Evolutionary conservation across 2,113 vertebrate species (phyloP).

Genomic region (Cryptotis parvus): DNA sequence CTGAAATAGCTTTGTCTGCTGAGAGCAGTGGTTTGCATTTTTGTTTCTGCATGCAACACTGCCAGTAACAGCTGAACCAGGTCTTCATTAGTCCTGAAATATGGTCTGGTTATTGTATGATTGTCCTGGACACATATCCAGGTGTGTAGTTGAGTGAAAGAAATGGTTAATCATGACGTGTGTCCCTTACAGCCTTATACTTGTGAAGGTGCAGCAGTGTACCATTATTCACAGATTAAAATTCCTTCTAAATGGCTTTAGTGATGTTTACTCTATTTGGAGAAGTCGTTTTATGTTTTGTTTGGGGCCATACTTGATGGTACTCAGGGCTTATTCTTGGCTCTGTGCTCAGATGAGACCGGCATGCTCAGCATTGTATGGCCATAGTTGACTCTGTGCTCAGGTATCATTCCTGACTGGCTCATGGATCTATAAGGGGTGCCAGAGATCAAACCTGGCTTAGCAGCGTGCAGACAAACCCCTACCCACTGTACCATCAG

Average conservation of each 20-base stretch:
- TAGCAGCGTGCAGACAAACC: no score
- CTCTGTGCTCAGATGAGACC: no score
- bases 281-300: no score
- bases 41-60: neutral
- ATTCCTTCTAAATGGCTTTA: neutral
- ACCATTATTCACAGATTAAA: neutral
- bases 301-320: no score
- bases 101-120: neutral
- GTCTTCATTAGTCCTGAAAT: neutral
- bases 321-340: no score
- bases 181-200: no score
- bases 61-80: neutral
- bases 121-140: accelerated
- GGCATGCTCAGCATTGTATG: no score
- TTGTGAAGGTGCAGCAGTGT: neutral
- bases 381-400: no score
- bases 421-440: no score
- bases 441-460: no score
- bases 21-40: neutral
- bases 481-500: no score
- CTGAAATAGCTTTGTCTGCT: neutral
- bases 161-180: neutral
- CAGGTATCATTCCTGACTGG: no score
- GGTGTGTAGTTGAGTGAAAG: neutral
- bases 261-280: neutral